A percentile compares a stretch with the other conserved stretches of the same genome.
phyloP scores from a whole-genome alignment of 2,113 vertebrate species.

The Trogon surrucura region DNA sequence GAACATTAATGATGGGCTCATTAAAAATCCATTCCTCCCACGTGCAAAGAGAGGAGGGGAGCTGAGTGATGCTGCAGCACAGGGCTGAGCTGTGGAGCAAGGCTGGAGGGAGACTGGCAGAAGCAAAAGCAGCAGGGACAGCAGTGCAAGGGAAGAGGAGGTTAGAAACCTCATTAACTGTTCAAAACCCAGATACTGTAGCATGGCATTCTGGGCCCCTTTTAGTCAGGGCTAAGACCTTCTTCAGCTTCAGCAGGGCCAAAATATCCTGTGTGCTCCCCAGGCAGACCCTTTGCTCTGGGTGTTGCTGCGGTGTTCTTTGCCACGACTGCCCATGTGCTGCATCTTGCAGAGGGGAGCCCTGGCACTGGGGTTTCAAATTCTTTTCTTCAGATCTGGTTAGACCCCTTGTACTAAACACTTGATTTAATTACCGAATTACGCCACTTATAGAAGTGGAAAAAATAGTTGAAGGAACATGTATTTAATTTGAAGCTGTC shows the following conservation, averaged over 20 bases:
- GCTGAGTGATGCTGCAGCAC: background rate
- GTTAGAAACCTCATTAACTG: background rate
- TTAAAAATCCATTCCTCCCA: slow-evolving; percentile 45
- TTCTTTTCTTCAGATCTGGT: background rate
- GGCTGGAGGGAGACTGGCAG: background rate
- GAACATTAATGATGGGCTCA: background rate
- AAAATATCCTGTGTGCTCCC: background rate
- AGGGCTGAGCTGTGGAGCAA: background rate
- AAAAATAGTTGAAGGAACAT: background rate
- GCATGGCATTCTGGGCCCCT: background rate
- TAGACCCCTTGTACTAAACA: background rate
- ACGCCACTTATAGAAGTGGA: background rate
- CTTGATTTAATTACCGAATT: background rate
- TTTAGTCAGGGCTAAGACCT: background rate
- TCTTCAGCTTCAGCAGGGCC: background rate
- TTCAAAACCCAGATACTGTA: background rate
- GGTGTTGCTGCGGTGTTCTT: accelerated
- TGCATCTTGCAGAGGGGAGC: background rate
- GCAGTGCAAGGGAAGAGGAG: background rate
- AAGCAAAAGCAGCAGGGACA: background rate
- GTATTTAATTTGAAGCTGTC: background rate
- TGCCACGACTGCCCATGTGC: accelerated
- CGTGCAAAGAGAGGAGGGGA: background rate
- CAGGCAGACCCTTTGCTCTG: background rate
- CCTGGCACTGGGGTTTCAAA: accelerated